Evolutionary conservation across 2,113 vertebrate genomes (phyloP).

Genomic region (Channa maculata): DNA sequence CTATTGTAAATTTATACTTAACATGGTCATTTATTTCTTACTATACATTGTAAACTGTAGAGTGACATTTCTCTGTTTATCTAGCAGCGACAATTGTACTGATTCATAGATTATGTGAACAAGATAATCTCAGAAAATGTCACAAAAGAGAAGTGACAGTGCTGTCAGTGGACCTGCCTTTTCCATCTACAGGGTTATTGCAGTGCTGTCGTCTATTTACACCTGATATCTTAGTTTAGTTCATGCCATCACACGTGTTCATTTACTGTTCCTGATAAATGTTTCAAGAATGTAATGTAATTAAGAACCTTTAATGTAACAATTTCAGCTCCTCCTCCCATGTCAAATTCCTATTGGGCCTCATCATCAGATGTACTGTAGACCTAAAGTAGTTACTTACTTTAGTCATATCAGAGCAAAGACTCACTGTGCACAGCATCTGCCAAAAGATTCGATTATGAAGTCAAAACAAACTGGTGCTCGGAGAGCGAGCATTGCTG

Average conservation of each 20-base stretch:
- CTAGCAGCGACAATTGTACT: conserved; percentile 13
- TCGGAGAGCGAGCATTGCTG: conserved; percentile 13
- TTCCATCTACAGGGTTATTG: not conserved
- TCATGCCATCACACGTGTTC: too few species aligned
- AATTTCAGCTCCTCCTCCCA: not conserved
- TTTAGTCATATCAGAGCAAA: not conserved
- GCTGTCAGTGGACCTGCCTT: too few species aligned
- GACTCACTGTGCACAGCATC: conserved; percentile 1
- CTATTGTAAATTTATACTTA: too few species aligned
- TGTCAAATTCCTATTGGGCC: not conserved
- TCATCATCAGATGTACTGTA: conserved; percentile 2
- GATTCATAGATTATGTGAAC: conserved; percentile 3
- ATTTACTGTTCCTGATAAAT: not conserved
- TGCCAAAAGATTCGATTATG: conserved; percentile 35
- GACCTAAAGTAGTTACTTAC: not conserved
- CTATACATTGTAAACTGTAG: not conserved
- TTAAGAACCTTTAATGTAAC: not conserved
- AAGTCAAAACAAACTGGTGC: conserved; percentile 29
- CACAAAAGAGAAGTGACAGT: conserved; percentile 29
- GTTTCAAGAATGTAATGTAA: too few species aligned
- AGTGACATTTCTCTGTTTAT: conserved; percentile 41
- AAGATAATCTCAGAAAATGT: conserved; percentile 32
- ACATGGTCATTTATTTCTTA: too few species aligned
- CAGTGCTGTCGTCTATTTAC: not conserved
- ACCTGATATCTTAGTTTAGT: not conserved